Evolutionary conservation across 1,140 invertebrate genomes (phyloP), one percentile per base, ranked within the genome.

Genomic region (Lutraria rhynchaena): DNA sequence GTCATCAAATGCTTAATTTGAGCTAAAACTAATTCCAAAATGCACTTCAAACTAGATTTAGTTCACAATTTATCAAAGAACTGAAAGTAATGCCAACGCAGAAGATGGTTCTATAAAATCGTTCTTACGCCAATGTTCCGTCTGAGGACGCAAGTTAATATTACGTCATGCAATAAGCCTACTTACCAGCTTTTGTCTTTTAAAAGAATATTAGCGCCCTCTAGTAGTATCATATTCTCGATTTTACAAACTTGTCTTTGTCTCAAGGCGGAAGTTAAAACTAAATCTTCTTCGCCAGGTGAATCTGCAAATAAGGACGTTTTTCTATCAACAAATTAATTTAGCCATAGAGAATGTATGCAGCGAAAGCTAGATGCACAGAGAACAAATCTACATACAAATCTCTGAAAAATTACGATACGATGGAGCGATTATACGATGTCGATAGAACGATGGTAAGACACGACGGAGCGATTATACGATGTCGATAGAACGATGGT

Each of bases 151-250:
- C 33, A n/a, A n/a, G n/a, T n/a, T n/a, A n/a, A n/a, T n/a, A n/a
- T n/a, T n/a, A n/a, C n/a, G n/a, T n/a, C n/a, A n/a, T n/a, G n/a
- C n/a, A n/a, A n/a, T n/a, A n/a, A n/a, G n/a, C n/a, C n/a, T n/a
- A n/a, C 53, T 49, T 69, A 74, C 80, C 80, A 82, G n/a, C 44
- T 41, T 67, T 75, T 74, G 41, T 63, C 41, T 35, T 51, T 55
- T 11, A 82, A 15, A 27, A 44, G 29, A 11, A 82, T 75, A 3
- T 46, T 67, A 35, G 80, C 80, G 9, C 80, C 80, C n/a, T 82
- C 51, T 65, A 53, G 41, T 24, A 82, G n/a, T 27, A 57, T 22
- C 24, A 75, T 31, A 63, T 75, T 63, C 11, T 75, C 73, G 3
- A 75, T 31, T 44, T 27, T 46, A 37, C 73, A 75, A 24, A 41